Evolutionary conservation across 2,797 vertebrate genomes (phyloP).

Genomic region (Myotis daubentonii): DNA sequence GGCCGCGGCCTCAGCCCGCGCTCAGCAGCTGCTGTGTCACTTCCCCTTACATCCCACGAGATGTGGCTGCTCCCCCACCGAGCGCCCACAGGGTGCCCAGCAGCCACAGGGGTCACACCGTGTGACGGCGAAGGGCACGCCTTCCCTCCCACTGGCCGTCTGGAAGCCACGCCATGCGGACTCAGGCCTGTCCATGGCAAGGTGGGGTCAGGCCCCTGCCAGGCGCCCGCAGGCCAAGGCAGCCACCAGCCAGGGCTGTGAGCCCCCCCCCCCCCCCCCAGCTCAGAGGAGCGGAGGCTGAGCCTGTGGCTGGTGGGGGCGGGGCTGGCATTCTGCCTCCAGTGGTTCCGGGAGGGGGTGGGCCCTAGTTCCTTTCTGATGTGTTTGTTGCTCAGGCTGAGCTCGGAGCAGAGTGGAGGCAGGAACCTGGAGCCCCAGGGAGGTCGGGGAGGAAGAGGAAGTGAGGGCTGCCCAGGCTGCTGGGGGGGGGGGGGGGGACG

Average conservation of each 20-base stretch:
- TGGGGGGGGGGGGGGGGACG: no score
- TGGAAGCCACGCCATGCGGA: neutral
- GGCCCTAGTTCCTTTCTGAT: neutral
- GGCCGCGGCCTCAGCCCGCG: neutral
- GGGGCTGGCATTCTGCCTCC: neutral
- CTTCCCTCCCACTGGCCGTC: neutral
- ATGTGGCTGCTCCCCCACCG: neutral
- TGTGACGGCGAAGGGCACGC: neutral
- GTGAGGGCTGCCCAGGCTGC: neutral
- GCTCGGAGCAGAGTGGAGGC: accelerated
- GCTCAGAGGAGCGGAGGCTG: neutral
- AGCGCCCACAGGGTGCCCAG: neutral
- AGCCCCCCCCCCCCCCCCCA: accelerated
- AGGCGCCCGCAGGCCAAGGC: neutral
- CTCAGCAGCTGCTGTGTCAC: neutral
- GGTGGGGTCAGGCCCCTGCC: neutral
- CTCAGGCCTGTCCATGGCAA: neutral
- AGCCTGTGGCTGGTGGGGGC: accelerated
- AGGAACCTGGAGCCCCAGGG: neutral
- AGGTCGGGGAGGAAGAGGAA: neutral
- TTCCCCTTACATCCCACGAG: accelerated
- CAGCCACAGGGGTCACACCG: no score
- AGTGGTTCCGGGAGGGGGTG: no score
- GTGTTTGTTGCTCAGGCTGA: no score
- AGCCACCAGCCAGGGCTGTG: neutral